phyloP scores from a whole-genome alignment of 2,888 invertebrate genomes.

The Leptopilina myrica region DNA sequence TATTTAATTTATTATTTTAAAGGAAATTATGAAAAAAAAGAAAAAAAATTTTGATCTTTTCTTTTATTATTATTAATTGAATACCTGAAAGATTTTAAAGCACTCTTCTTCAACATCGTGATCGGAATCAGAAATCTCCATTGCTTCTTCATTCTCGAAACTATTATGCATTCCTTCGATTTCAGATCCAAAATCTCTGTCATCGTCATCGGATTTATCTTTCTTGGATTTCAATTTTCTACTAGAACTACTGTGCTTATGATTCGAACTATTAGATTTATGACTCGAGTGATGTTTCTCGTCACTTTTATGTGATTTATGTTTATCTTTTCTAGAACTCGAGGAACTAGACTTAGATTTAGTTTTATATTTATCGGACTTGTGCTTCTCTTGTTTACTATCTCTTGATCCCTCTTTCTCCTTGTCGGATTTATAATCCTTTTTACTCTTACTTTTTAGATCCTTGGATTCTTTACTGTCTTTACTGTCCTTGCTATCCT shows the following conservation, averaged over 20 bases:
- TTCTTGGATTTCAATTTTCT: constrained; percentile 60
- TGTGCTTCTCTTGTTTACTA: constrained; percentile 58
- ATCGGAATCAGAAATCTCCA: constrained; percentile 79
- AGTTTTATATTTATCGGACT: constrained; percentile 57
- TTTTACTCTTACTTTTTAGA: constrained; percentile 60
- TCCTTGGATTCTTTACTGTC: constrained; percentile 56
- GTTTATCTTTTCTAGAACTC: constrained; percentile 55
- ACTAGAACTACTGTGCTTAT: constrained; percentile 58
- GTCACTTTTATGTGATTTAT: constrained; percentile 65
- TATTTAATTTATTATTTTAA: no score
- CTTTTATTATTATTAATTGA: not conserved
- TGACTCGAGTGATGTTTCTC: constrained; percentile 65
- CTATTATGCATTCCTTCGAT: constrained; percentile 51
- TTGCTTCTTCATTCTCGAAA: constrained; percentile 69
- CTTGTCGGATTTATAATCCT: constrained; percentile 74
- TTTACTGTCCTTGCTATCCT: constrained; percentile 66
- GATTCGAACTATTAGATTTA: constrained; percentile 64
- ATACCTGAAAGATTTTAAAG: constrained; percentile 90
- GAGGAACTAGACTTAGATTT: constrained; percentile 67
- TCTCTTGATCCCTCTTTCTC: constrained; percentile 60
- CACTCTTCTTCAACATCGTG: constrained; percentile 89
- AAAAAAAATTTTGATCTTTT: no score
- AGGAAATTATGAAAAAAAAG: no score
- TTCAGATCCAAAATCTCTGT: constrained; percentile 61
- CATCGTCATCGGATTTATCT: constrained; percentile 59